Conservation (phyloP, 2,797 vertebrate species). For the Platyrinchus mystaceus region DNA sequence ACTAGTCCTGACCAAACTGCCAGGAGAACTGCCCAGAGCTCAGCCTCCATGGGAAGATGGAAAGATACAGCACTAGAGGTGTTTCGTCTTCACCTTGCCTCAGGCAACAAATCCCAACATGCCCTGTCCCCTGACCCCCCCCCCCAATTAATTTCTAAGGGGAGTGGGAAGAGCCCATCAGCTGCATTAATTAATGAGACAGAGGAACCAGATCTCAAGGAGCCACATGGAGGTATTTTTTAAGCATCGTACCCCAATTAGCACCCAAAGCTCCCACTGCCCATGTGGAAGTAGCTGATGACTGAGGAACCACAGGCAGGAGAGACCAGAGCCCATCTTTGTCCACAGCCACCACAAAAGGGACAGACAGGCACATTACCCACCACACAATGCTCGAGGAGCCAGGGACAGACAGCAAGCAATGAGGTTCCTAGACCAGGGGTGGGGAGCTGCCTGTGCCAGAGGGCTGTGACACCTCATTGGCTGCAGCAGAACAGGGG, state of each 20-base stretch:
- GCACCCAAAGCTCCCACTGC: background rate
- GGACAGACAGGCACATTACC: fast-evolving
- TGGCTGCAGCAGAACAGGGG: fast-evolving
- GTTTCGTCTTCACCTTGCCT: background rate
- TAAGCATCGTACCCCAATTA: background rate
- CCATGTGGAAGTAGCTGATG: background rate
- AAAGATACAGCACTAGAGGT: fast-evolving
- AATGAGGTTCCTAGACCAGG: background rate
- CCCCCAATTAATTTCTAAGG: background rate
- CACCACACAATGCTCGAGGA: fast-evolving
- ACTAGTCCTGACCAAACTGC: background rate
- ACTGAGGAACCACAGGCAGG: background rate
- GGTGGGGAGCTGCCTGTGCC: background rate
- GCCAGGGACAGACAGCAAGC: background rate
- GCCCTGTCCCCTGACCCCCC: no score
- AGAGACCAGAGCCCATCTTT: background rate
- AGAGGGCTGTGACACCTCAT: fast-evolving
- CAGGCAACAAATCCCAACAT: background rate
- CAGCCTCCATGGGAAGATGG: background rate
- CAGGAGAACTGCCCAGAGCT: background rate
- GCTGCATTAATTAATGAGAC: slow-evolving; percentile 30
- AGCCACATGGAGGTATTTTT: slow-evolving; percentile 14
- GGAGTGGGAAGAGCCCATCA: background rate
- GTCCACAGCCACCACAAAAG: background rate
- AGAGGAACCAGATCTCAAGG: background rate